Base-by-base conservation (phyloP, 2,113 vertebrate genomes). In the Puffinus mauretanicus region DNA sequence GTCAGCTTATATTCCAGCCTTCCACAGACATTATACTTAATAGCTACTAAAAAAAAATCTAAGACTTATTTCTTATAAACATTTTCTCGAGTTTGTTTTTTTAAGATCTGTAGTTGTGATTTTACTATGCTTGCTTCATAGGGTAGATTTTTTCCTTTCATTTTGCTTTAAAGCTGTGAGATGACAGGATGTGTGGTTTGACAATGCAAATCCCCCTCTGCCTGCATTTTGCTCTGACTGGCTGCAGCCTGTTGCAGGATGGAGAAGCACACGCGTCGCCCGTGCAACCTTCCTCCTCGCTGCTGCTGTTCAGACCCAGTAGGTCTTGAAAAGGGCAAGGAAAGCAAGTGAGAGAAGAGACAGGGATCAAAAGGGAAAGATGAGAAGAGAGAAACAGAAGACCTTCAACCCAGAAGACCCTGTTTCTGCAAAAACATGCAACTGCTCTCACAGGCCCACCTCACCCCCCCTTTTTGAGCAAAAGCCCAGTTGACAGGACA, bases 191-290 rank as follows among this genome's bases (percentile, higher is more conserved):
- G 6, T 3, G 27, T 16, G 20, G 24, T 21, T 26, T 58, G 70
- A 17, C 0, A 1, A 29, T 11, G 67, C 47, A 71, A 65, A 44
- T 5, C 19, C 54, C 34, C 52, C 42, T 61, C 10, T 32, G 34
- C n/a, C 71, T 34, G 42, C 20, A 1, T 9, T 42, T 25, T 25
- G 40, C 16, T 73, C 22, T 42, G 14, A 13, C 22, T 8, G 36
- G 16, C 66, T 66, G 32, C 75, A 85, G 42, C 46, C 49, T 20
- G 38, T 22, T 57, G 4, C 2, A 20, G 76, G 22, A 15, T 10
- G 29, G 32, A 49, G 44, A 44, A 78, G 55, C 24, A 38, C 27
- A 34, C 1, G 1, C 1, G 2, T 6, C 7, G 2, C 21, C 67
- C 10, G 1, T 24, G 34, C 40, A 24, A 30, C 20, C 62, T 72